Evolutionary conservation across 2,797 vertebrate genomes (phyloP).

Genomic region (Cuculus canorus): DNA sequence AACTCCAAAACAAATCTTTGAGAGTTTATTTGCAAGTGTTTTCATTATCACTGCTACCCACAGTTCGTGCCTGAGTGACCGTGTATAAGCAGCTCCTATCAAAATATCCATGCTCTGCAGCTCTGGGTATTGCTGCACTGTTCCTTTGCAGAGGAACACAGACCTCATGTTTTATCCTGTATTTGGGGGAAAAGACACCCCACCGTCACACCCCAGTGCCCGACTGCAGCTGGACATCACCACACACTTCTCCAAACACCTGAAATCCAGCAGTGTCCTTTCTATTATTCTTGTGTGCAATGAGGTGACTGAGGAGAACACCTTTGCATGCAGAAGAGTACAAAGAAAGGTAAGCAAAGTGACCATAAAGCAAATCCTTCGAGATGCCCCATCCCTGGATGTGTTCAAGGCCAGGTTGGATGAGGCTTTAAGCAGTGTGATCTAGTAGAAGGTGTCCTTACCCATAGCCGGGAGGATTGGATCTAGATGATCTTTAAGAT

Average conservation of each 20-base stretch:
- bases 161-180: accelerated
- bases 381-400: neutral
- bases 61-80: accelerated
- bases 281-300: accelerated
- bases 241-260: accelerated
- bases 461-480: too few species aligned
- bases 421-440: too few species aligned
- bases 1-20: too few species aligned
- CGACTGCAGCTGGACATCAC: accelerated
- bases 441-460: too few species aligned
- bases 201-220: accelerated
- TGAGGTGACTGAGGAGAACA: neutral
- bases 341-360: neutral
- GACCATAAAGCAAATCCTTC: neutral
- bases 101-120: accelerated
- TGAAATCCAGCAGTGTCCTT: neutral
- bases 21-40: too few species aligned
- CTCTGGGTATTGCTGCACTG: neutral
- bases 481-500: too few species aligned
- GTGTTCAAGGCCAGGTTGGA: too few species aligned
- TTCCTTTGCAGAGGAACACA: accelerated
- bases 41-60: neutral
- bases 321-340: too few species aligned
- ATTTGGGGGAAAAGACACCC: accelerated
- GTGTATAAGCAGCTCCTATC: accelerated